Evolutionary conservation across 2,797 vertebrate species (phyloP), one percentile per base, ranked within the genome.

Genomic region (Premnoplex brunnescens): DNA sequence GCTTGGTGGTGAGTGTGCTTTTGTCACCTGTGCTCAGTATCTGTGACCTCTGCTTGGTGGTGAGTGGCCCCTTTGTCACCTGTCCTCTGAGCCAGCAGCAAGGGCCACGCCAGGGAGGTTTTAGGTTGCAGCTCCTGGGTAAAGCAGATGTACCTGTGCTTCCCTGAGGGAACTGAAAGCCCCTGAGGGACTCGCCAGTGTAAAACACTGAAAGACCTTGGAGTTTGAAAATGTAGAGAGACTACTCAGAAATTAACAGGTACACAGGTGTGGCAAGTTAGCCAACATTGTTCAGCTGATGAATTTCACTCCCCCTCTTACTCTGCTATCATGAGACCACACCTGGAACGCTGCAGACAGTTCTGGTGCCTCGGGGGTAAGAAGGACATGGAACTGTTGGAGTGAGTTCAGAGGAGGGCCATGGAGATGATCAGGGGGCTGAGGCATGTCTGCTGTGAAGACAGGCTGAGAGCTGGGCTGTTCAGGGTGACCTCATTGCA

Each of bases 1-100:
- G 99, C 95, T 97, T 99, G 77, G 99, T 99, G 96, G 99, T 99
- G 97, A 98, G 99, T 98, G 81, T 0, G 0, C 51, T 59, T 36
- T 41, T 10, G 27, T 69, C 20, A 18, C 46, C 24, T 12, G 11
- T 28, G 43, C 46, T 43, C 43, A 10, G 5, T 43, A 43, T 43
- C 19, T 43, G 43, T 43, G 43, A 43, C 43, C 43, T 43, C 43
- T 43, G 43, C 43, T 43, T 44, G 43, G 19, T 20, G 19, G 19
- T 44, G 43, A 44, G 43, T 44, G 43, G n/a, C n/a, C 10, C 44
- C 22, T 46, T 12, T 46, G 44, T 23, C 44, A 12, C 22, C 24
- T 12, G 11, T 28, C 19, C 46, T 43, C 44, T 36, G 21, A n/a
- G 15, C 32, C 0, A 0, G 13, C 22, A 9, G 41, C 37, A 37